Evolutionary conservation across 2,113 vertebrate species (phyloP).

Genomic region (Zapornia atra): DNA sequence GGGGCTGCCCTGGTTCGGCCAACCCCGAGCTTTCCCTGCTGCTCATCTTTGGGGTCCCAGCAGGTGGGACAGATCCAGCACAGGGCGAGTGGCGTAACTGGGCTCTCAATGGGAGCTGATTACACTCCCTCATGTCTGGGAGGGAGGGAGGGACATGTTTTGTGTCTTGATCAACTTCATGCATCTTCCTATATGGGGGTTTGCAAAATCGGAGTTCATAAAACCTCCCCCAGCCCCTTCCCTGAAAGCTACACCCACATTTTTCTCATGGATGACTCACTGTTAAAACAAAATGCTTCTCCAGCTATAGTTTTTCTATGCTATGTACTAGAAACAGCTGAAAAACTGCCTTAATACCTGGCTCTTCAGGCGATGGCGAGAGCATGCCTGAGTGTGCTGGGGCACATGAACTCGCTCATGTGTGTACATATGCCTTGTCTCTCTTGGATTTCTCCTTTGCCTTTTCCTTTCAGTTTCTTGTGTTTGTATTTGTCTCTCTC

Average conservation of each 20-base stretch:
- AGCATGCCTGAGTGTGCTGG: not conserved
- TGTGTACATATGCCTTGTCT: not conserved
- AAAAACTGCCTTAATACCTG: not conserved
- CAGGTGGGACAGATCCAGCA: not conserved
- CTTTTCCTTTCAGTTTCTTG: constrained; percentile 23
- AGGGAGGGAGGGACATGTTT: not conserved
- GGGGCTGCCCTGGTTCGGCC: not conserved
- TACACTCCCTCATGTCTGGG: not conserved
- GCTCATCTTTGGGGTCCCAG: not conserved
- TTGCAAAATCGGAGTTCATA: constrained; percentile 52
- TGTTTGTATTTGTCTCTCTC: not conserved
- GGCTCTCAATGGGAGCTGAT: not conserved
- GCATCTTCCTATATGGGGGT: not conserved
- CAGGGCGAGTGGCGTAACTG: not conserved
- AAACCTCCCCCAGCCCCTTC: constrained; percentile 30
- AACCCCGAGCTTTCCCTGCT: not conserved
- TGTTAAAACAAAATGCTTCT: constrained; percentile 29
- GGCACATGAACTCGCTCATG: not conserved
- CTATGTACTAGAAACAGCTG: constrained; percentile 44
- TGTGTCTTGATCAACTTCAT: not conserved
- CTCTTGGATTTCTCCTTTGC: constrained; percentile 4
- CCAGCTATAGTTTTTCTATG: not conserved
- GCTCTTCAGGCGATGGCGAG: not conserved
- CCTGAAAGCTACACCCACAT: constrained; percentile 63
- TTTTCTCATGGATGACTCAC: constrained; percentile 65